Conservation (phyloP, 2,888 invertebrate species). For the Dascillus cervinus region DNA sequence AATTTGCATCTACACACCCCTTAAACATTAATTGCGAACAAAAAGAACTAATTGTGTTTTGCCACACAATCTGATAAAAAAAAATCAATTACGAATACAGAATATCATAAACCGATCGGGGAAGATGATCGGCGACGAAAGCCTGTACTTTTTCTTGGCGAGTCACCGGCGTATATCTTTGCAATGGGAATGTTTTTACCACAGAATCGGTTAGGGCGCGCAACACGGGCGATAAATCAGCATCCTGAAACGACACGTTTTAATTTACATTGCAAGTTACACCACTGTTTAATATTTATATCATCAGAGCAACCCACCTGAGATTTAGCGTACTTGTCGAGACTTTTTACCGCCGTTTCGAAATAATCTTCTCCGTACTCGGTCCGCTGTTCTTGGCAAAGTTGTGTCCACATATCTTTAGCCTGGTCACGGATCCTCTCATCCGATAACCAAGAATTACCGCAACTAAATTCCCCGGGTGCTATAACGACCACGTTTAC, state of each 20-base stretch:
- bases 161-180: constrained; percentile 77
- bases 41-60: too few relatives aligned
- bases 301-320: too few relatives aligned
- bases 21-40: too few relatives aligned
- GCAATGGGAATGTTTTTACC: constrained; percentile 73
- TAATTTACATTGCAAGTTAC: constrained; percentile 7
- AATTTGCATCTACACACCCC: too few relatives aligned
- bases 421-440: constrained; percentile 50
- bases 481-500: constrained; percentile 80
- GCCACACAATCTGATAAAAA: too few relatives aligned
- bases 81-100: constrained; percentile 53
- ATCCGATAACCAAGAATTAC: constrained; percentile 69
- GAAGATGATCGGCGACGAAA: constrained; percentile 72
- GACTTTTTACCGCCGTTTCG: constrained; percentile 67
- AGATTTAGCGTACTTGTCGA: constrained; percentile 71
- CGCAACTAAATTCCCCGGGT: constrained; percentile 77
- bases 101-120: constrained; percentile 72
- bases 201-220: constrained; percentile 71
- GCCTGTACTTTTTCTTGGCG: constrained; percentile 72
- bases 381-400: constrained; percentile 67
- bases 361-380: constrained; percentile 80
- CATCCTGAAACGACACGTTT: constrained; percentile 51
- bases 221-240: constrained; percentile 68
- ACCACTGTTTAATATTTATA: too few relatives aligned
- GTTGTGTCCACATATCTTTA: constrained; percentile 72